Evolutionary conservation across 23 tunicate species (phyloP).

Genomic region (Clavelina lepadiformis): DNA sequence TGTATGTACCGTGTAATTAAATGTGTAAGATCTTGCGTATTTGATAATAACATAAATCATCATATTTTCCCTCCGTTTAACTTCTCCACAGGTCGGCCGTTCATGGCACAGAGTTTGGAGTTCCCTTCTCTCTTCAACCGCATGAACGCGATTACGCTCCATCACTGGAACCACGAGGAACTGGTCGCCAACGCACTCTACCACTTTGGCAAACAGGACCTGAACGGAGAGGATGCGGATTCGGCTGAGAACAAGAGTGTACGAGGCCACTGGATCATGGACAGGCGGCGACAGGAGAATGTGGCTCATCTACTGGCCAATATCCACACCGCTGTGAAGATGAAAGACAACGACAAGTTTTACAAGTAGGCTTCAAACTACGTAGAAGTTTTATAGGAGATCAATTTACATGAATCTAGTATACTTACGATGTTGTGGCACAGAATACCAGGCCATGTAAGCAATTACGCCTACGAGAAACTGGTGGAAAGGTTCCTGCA

Average conservation of each 20-base stretch:
- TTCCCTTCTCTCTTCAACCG: conserved; percentile 78
- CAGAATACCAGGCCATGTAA: conserved; percentile 65
- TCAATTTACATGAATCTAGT: too few species aligned
- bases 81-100: conserved; percentile 37
- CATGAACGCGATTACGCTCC: conserved; percentile 45
- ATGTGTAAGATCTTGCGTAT: too few species aligned
- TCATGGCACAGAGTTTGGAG: conserved; percentile 83
- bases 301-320: conserved; percentile 79
- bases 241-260: conserved; percentile 3
- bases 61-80: too few species aligned
- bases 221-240: conserved; percentile 31
- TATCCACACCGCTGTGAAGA: conserved; percentile 68
- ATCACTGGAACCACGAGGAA: conserved; percentile 82
- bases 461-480: conserved; percentile 82
- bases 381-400: background rate
- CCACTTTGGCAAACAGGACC: conserved; percentile 35
- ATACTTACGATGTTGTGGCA: background rate
- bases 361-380: conserved; percentile 37
- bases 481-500: conserved; percentile 67
- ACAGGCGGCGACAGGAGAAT: conserved; percentile 60
- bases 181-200: conserved; percentile 77
- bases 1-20: too few species aligned
- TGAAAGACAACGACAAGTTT: conserved; percentile 62
- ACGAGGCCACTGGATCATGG: conserved; percentile 53
- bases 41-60: too few species aligned